These are phyloP conservation scores for Elephantulus edwardii DNA, from an alignment of 2,113 vertebrate species.

Conservation along the genomic window DNA sequence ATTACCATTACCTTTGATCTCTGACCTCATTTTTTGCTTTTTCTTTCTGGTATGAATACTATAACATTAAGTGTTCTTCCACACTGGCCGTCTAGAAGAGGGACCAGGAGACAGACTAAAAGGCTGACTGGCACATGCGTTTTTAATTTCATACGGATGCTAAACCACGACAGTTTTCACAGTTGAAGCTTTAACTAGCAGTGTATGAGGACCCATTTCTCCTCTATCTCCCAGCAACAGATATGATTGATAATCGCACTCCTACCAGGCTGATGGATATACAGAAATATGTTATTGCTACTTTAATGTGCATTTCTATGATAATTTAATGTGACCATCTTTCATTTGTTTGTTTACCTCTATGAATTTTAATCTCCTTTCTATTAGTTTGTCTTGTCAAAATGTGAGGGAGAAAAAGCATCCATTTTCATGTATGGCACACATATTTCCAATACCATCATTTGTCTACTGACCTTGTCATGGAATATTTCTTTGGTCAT, in stretches of 20 bases:
- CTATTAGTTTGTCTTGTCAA: background rate
- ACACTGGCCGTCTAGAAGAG: background rate
- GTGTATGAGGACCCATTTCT: background rate
- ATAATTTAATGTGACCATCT: background rate
- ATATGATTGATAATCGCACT: background rate
- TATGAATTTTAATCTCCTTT: background rate
- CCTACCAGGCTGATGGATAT: background rate
- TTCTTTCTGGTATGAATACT: background rate
- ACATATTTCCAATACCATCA: background rate
- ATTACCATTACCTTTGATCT: background rate
- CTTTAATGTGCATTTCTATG: conserved; percentile 7
- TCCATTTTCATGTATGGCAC: background rate
- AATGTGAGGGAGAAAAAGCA: conserved; percentile 14
- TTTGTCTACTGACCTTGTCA: background rate
- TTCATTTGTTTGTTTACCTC: background rate
- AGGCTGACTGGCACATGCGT: background rate
- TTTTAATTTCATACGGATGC: background rate
- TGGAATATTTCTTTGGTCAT: background rate
- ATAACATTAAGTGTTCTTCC: background rate
- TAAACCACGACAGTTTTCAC: background rate
- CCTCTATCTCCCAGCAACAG: background rate
- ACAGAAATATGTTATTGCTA: background rate
- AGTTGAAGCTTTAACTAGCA: background rate
- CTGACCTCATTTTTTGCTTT: background rate
- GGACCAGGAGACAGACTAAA: background rate